These are phyloP conservation scores for Eilema caniola DNA, from an alignment of 2,888 invertebrate genomes.

Conservation along the genomic window DNA sequence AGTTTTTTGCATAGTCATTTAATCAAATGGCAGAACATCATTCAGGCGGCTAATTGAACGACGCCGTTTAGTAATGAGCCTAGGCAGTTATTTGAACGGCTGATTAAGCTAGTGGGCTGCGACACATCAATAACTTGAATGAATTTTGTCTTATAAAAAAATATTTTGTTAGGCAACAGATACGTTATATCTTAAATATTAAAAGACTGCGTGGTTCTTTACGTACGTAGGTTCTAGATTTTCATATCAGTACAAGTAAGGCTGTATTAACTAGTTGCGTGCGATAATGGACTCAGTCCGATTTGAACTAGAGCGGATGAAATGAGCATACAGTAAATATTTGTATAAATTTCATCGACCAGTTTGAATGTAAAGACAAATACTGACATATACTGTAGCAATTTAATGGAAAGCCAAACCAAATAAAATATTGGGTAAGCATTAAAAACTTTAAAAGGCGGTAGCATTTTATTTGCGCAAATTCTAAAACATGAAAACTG, in stretches of 20 bases:
- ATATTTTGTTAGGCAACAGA: too few relatives aligned
- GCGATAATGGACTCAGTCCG: conserved; percentile 50
- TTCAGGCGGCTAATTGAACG: too few relatives aligned
- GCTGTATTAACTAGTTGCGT: conserved; percentile 44
- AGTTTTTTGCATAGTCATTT: too few relatives aligned
- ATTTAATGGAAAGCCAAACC: background rate
- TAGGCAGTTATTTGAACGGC: too few relatives aligned
- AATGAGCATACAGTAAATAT: conserved; percentile 53
- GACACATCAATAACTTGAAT: too few relatives aligned
- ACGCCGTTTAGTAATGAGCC: too few relatives aligned
- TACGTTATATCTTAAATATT: too few relatives aligned
- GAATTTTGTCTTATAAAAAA: too few relatives aligned
- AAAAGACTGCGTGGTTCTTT: too few relatives aligned
- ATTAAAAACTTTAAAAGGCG: background rate
- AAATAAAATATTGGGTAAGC: background rate
- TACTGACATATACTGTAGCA: conserved; percentile 4
- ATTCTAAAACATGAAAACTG: background rate
- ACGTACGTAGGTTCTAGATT: background rate
- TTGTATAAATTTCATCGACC: conserved; percentile 32
- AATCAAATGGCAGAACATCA: too few relatives aligned
- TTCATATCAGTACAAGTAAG: conserved; percentile 55
- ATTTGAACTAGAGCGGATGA: conserved; percentile 51
- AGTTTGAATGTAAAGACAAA: conserved; percentile 41
- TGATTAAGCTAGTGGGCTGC: too few relatives aligned
- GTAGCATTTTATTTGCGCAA: background rate